phyloP scores from a whole-genome alignment of 35 echinoderm and acorn worm genomes.

The Heliocidaris tuberculata region DNA sequence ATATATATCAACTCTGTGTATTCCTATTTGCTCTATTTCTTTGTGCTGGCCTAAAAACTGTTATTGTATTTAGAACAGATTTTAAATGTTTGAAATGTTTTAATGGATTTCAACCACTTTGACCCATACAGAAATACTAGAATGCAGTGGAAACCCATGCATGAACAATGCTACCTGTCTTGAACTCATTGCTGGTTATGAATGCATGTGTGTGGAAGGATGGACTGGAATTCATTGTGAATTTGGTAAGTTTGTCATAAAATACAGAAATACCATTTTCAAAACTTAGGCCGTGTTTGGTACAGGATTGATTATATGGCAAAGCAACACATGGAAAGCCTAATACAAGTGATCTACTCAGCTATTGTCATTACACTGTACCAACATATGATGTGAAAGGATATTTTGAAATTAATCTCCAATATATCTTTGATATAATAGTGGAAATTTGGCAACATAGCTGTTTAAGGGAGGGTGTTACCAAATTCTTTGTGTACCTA shows the following conservation, averaged over 20 bases:
- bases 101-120: neutral
- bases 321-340: neutral
- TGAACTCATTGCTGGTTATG: slow-evolving; percentile 53
- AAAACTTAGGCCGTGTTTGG: neutral
- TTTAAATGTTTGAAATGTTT: neutral
- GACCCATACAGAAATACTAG: slow-evolving; percentile 54
- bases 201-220: slow-evolving; percentile 49
- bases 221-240: slow-evolving; percentile 56
- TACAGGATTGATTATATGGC: neutral
- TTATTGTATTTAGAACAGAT: neutral
- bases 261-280: neutral
- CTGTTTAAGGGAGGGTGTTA: too few species aligned
- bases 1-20: neutral
- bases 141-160: slow-evolving; percentile 65
- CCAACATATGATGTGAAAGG: neutral
- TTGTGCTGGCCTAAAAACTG: neutral
- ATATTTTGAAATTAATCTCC: neutral
- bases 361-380: neutral
- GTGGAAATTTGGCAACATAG: neutral
- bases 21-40: neutral
- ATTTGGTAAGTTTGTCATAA: slow-evolving; percentile 35
- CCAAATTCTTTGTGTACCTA: too few species aligned
- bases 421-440: neutral
- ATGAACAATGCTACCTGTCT: slow-evolving; percentile 62
- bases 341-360: too few species aligned